Conservation (phyloP, 1,140 invertebrate genomes). For the Zaprionus tsacasi region DNA sequence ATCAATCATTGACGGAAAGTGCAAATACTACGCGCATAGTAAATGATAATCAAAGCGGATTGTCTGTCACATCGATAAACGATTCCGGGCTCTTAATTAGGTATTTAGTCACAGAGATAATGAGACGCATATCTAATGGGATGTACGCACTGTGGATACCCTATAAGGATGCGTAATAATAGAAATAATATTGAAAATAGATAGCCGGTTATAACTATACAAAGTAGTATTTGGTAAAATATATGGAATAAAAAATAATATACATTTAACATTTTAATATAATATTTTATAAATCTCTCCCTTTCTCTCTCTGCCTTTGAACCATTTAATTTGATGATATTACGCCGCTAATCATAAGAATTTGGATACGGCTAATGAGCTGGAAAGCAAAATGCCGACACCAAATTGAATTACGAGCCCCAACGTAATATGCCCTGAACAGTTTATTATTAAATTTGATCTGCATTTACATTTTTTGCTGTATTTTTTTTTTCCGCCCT, state of each 20-base stretch:
- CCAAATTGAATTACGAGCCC: conserved; percentile 35
- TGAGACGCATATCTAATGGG: conserved; percentile 1
- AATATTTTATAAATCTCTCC: too few relatives aligned
- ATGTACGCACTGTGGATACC: not conserved
- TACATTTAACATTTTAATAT: too few relatives aligned
- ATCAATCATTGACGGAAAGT: conserved; percentile 14
- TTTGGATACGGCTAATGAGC: conserved; percentile 25
- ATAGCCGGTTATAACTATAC: too few relatives aligned
- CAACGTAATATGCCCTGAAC: conserved; percentile 16
- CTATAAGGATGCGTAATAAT: not conserved
- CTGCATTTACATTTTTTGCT: conserved; percentile 29
- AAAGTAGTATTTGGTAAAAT: too few relatives aligned
- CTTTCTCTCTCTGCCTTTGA: too few relatives aligned
- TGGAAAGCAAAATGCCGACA: not conserved
- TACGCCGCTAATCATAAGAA: not conserved
- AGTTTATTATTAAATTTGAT: conserved; percentile 39
- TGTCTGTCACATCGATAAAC: conserved; percentile 40
- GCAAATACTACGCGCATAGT: not conserved
- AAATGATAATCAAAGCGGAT: conserved; percentile 57
- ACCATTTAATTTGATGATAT: not conserved
- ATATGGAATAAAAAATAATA: too few relatives aligned
- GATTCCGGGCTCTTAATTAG: conserved; percentile 35
- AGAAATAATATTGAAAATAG: too few relatives aligned
- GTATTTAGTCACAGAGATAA: conserved; percentile 42
- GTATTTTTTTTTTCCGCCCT: not conserved